Conservation (phyloP, 2,113 vertebrate species). For the Cinclus cinclus region DNA sequence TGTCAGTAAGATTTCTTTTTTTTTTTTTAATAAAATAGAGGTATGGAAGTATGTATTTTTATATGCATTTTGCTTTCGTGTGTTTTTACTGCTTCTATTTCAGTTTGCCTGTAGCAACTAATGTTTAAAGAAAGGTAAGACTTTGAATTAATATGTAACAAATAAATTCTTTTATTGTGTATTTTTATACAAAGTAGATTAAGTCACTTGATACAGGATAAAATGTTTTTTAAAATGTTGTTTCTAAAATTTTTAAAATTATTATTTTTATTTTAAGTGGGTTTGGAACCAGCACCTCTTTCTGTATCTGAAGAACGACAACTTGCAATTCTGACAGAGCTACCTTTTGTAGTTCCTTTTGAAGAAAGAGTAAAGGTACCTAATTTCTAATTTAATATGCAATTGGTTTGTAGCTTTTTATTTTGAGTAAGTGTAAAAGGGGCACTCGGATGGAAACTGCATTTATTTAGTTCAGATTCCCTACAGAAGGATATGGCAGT, state of each 20-base stretch:
- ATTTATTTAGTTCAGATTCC: fast-evolving
- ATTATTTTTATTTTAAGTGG: conserved; percentile 79
- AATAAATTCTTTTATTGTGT: background rate
- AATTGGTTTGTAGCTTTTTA: background rate
- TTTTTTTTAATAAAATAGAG: background rate
- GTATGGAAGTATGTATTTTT: background rate
- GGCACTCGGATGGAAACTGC: background rate
- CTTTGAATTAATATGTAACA: background rate
- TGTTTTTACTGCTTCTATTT: background rate
- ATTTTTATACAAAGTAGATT: background rate
- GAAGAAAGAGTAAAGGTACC: conserved; percentile 98
- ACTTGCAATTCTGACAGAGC: conserved; percentile 94
- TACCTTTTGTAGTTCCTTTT: conserved; percentile 97
- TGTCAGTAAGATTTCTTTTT: background rate
- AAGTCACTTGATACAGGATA: background rate
- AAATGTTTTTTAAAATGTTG: background rate
- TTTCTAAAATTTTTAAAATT: background rate
- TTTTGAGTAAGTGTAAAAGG: background rate
- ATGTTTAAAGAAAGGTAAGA: conserved; percentile 13
- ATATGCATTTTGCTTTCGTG: background rate
- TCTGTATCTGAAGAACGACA: conserved; percentile 96
- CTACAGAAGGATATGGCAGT: background rate
- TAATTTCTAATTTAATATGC: background rate
- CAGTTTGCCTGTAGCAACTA: background rate
- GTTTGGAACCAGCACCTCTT: conserved; percentile 89